Evolutionary conservation across 2,113 vertebrate species (phyloP).

Genomic region (Acrocephalus kingi): DNA sequence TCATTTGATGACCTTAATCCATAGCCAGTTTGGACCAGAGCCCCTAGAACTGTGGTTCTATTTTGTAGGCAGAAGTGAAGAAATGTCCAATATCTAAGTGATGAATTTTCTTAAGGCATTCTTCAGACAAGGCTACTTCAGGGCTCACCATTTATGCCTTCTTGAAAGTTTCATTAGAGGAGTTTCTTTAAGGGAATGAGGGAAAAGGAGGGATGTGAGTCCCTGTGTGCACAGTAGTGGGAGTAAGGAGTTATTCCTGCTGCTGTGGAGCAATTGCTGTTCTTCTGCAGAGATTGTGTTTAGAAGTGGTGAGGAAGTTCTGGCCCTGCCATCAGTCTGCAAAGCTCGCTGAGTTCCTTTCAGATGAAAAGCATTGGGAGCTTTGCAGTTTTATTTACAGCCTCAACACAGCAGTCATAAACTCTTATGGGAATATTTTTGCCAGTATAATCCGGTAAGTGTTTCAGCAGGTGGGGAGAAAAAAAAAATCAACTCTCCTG

Average conservation of each 20-base stretch:
- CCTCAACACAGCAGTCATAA: neutral
- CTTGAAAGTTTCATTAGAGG: neutral
- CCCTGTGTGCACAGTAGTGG: neutral
- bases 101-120: neutral
- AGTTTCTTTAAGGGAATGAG: neutral
- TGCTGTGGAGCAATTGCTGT: neutral
- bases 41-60: neutral
- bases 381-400: neutral
- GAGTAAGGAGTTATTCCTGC: neutral
- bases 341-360: neutral
- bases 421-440: neutral
- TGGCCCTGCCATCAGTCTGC: neutral
- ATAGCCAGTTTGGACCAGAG: neutral
- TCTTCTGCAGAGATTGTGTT: neutral
- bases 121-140: neutral
- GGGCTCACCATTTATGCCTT: neutral
- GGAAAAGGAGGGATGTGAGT: neutral
- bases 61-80: neutral
- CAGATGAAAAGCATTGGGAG: neutral
- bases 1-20: neutral
- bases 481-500: neutral
- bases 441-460: neutral
- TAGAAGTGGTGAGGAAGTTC: neutral
- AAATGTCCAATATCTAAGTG: neutral
- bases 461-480: neutral